Evolutionary conservation across 1,140 invertebrate species (phyloP).

Genomic region (Notospermus geniculatus): DNA sequence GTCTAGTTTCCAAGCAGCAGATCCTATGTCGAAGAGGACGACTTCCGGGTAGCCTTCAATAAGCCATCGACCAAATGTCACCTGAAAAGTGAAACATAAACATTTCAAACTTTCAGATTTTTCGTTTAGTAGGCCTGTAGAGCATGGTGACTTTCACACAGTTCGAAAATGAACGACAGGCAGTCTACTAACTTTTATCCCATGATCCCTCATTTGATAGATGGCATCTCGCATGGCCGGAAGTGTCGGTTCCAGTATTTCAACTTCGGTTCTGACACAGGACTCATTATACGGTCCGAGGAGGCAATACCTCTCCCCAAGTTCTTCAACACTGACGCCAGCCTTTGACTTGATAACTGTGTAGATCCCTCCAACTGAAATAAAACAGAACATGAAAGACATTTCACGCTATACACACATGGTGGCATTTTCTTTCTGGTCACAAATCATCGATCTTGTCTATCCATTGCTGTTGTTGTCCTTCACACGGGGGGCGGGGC

Average conservation of each 20-base stretch:
- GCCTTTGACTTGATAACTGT: constrained; percentile 98
- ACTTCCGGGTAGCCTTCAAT: constrained; percentile 99
- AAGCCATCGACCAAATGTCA: constrained; percentile 93
- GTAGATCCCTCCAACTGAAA: constrained; percentile 94
- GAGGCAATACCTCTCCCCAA: constrained; percentile 96
- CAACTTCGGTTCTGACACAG: constrained; percentile 92
- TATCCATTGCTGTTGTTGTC: neutral
- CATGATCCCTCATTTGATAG: constrained; percentile 76
- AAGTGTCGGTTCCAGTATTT: constrained; percentile 79
- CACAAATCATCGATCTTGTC: constrained; percentile 2
- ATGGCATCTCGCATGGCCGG: constrained; percentile 78
- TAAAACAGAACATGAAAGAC: constrained; percentile 5
- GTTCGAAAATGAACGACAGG: too few species aligned
- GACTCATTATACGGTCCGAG: constrained; percentile 93
- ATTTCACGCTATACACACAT: neutral
- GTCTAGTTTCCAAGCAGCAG: constrained; percentile 92
- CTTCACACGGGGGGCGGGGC: neutral
- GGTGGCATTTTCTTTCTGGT: neutral
- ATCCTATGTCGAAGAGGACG: constrained; percentile 96
- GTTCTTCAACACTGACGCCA: constrained; percentile 94
- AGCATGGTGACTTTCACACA: too few species aligned
- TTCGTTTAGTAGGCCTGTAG: neutral
- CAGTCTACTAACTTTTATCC: constrained; percentile 89
- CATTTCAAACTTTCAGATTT: neutral
- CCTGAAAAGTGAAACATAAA: constrained; percentile 54